A percentile compares a stretch with the other conserved stretches of the same genome.
These are phyloP conservation scores for Euura saliciscinereae DNA, from an alignment of 1,140 invertebrate genomes.

Conservation along the genomic window DNA sequence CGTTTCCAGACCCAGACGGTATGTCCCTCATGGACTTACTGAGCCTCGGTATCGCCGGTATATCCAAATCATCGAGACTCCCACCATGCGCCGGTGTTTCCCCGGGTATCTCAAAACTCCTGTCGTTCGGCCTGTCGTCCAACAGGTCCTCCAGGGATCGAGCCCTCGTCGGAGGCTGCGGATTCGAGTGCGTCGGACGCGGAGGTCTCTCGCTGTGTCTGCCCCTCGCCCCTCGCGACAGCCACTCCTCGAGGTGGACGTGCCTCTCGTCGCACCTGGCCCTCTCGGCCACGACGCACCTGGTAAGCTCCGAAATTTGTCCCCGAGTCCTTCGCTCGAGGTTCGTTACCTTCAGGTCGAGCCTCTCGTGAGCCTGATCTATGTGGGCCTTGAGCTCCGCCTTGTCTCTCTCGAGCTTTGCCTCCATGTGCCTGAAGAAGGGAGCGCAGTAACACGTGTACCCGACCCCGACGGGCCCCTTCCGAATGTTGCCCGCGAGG, in stretches of 20 bases:
- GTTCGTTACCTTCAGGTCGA: slow-evolving; percentile 82
- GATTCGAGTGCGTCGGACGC: slow-evolving; percentile 40
- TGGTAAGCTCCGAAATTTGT: slow-evolving; percentile 74
- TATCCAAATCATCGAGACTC: slow-evolving; percentile 65
- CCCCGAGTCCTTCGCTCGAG: slow-evolving; percentile 79
- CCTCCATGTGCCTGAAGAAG: slow-evolving; percentile 86
- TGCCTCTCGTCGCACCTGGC: slow-evolving; percentile 69
- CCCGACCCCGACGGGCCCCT: slow-evolving; percentile 89
- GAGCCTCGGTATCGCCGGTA: slow-evolving; percentile 54
- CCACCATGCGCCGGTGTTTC: slow-evolving; percentile 42
- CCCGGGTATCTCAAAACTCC: slow-evolving; percentile 43
- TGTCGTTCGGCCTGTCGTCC: slow-evolving; percentile 52
- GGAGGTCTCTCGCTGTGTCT: slow-evolving; percentile 64
- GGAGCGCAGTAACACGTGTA: slow-evolving; percentile 84
- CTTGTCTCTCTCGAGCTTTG: slow-evolving; percentile 83
- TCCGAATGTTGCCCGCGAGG: slow-evolving; percentile 94
- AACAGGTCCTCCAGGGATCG: slow-evolving; percentile 50
- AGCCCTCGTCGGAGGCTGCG: slow-evolving; percentile 33
- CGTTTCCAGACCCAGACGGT: slow-evolving; percentile 32
- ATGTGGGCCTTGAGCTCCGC: slow-evolving; percentile 85
- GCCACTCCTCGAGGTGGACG: slow-evolving; percentile 71
- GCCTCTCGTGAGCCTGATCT: slow-evolving; percentile 77
- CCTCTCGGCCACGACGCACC: slow-evolving; percentile 67
- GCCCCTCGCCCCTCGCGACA: slow-evolving; percentile 65
- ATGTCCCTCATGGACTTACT: slow-evolving; percentile 47